Percentiles rank a stretch among this genome's conserved stretches.
phyloP scores from a whole-genome alignment of 1,140 invertebrate genomes.

The Thaumatotibia leucotreta region DNA sequence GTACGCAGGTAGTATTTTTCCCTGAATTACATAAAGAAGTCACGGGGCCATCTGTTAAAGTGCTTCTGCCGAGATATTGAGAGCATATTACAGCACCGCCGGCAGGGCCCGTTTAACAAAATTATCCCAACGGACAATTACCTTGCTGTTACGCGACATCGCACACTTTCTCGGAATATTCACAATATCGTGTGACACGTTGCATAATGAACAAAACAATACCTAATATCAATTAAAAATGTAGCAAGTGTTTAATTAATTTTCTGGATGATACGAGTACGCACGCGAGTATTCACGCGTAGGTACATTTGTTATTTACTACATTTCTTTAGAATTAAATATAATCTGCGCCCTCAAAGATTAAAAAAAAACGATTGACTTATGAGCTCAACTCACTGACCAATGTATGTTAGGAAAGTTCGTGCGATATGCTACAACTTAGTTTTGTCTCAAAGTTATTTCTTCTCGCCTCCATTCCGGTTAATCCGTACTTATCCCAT shows the following conservation, averaged over 20 bases:
- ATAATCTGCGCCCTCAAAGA: too few species aligned
- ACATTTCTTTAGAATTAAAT: too few species aligned
- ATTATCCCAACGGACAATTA: slow-evolving; percentile 30
- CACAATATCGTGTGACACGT: slow-evolving; percentile 37
- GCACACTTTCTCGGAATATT: slow-evolving; percentile 36
- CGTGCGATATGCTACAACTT: neutral
- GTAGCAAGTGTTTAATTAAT: neutral
- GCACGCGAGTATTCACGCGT: too few species aligned
- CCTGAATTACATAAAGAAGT: slow-evolving; percentile 1
- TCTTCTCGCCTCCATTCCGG: neutral
- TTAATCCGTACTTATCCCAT: neutral
- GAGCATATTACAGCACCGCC: slow-evolving; percentile 7
- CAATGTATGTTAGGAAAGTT: too few species aligned
- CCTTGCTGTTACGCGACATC: slow-evolving; percentile 23
- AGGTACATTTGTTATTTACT: too few species aligned
- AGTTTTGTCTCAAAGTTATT: too few species aligned
- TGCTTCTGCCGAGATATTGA: neutral
- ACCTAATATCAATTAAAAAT: slow-evolving; percentile 5
- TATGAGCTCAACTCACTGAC: too few species aligned
- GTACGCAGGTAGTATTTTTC: neutral
- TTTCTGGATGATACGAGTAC: neutral
- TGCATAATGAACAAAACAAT: slow-evolving; percentile 37
- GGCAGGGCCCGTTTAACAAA: slow-evolving; percentile 19
- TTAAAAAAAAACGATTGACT: too few species aligned
- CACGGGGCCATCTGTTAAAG: neutral